Evolutionary conservation across 2,113 vertebrate species (phyloP).

Genomic region (Aphelocoma coerulescens): DNA sequence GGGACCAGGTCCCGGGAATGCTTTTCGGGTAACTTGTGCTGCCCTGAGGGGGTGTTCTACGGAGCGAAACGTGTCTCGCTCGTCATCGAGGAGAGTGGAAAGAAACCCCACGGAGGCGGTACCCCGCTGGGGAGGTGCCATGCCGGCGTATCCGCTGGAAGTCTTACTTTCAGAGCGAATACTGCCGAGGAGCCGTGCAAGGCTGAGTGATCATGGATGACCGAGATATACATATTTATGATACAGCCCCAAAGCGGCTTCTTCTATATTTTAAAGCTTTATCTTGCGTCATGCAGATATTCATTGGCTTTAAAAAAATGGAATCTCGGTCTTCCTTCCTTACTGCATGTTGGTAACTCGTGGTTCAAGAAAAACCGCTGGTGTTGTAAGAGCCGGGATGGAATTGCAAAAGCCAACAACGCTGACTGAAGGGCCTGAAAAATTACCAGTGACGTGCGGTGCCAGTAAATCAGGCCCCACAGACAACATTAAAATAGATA

Average conservation of each 20-base stretch:
- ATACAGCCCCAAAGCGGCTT: neutral
- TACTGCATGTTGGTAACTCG: neutral
- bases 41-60: neutral
- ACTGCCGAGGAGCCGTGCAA: neutral
- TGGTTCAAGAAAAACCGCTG: constrained; percentile 23
- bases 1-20: fast-evolving
- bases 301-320: neutral
- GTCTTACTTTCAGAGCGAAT: fast-evolving
- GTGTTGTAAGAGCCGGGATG: neutral
- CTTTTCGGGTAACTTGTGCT: no score
- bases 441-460: neutral
- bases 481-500: neutral
- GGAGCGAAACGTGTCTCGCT: neutral
- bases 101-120: neutral
- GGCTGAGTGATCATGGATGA: neutral
- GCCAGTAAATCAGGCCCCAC: neutral
- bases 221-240: neutral
- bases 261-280: neutral
- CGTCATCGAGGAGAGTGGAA: neutral
- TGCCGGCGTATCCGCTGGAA: fast-evolving
- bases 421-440: neutral
- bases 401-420: neutral
- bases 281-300: fast-evolving
- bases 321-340: neutral
- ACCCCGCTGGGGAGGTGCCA: neutral